Evolutionary conservation across 2,888 invertebrate genomes (phyloP), one percentile per base, ranked within the genome.

Genomic region (Hydropsyche betteni): DNA sequence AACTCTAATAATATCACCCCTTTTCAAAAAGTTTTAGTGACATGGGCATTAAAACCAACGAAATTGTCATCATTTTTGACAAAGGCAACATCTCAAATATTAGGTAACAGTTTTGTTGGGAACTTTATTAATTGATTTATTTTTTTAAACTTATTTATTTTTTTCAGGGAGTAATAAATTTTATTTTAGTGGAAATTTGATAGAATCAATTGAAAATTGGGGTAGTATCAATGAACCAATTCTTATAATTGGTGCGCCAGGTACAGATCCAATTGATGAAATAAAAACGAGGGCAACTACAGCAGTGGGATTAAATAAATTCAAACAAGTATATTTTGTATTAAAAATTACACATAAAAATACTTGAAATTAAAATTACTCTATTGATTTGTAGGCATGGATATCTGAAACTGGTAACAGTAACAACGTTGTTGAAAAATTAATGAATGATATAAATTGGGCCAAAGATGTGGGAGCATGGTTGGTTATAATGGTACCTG

Each of bases 261-360:
- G 98, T 38, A 93, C 94, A 52, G 98, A 99, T 88, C 98, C 97
- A 24, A 93, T 96, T 0, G 90, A 90, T 33, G 96, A 96, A 83
- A 87, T 97, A 8, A 87, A 89, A 76, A 90, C 91, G 69, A 84
- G 94, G 55, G 93, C 93, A 0, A 81, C 85, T 10, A 87, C 84
- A 76, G 83, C 82, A 74, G 81, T 83, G 58, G 85, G 85, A 14
- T 77, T 85, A 82, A 81, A 88, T 83, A 82, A 88, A 84, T 85
- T 91, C 85, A 82, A 85, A 83, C 92, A 93, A 85, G 89, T 90
- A 81, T 80, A 79, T 73, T 38, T 50, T 24, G 24, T 2, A 24
- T 74, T 64, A 33, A 50, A 58, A 38, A 74, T 38, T 44, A 44
- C 24, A 24, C 24, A 24, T 24, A 24, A 24, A 24, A 24, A 24